These are phyloP conservation scores for Lymantria dispar DNA, from an alignment of 2,888 invertebrate genomes.

Conservation along the genomic window DNA sequence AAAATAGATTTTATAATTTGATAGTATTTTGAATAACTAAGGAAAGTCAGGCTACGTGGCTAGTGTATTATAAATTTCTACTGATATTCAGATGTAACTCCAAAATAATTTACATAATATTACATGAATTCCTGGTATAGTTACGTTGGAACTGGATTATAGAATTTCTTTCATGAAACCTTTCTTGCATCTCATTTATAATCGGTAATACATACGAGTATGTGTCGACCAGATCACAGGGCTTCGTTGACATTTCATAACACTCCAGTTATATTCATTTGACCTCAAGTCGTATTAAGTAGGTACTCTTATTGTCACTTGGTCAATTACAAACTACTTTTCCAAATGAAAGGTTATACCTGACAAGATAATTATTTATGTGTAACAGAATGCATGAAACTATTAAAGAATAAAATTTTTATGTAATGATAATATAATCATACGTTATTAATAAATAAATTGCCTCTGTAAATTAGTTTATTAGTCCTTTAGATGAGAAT, in stretches of 20 bases:
- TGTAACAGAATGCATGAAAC: slow-evolving; percentile 4
- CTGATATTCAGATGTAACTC: too few relatives aligned
- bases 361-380: slow-evolving; percentile 11
- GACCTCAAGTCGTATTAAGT: not conserved
- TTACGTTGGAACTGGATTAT: too few relatives aligned
- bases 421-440: slow-evolving; percentile 15
- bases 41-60: too few relatives aligned
- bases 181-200: too few relatives aligned
- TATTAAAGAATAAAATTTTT: slow-evolving; percentile 17
- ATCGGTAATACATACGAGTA: not conserved
- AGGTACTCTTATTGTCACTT: slow-evolving; percentile 10
- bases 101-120: too few relatives aligned
- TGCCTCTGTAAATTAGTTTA: slow-evolving; percentile 35
- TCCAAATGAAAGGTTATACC: slow-evolving; percentile 8
- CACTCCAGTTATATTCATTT: slow-evolving; percentile 2
- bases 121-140: too few relatives aligned
- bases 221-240: not conserved
- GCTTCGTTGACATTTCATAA: not conserved
- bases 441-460: slow-evolving; percentile 32
- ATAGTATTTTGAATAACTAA: too few relatives aligned
- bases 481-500: slow-evolving; percentile 52
- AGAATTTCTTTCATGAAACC: too few relatives aligned
- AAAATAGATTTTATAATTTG: too few relatives aligned
- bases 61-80: too few relatives aligned
- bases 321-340: slow-evolving; percentile 8